phyloP scores from a whole-genome alignment of 2,797 vertebrate genomes.

The Cottoperca gobio region DNA sequence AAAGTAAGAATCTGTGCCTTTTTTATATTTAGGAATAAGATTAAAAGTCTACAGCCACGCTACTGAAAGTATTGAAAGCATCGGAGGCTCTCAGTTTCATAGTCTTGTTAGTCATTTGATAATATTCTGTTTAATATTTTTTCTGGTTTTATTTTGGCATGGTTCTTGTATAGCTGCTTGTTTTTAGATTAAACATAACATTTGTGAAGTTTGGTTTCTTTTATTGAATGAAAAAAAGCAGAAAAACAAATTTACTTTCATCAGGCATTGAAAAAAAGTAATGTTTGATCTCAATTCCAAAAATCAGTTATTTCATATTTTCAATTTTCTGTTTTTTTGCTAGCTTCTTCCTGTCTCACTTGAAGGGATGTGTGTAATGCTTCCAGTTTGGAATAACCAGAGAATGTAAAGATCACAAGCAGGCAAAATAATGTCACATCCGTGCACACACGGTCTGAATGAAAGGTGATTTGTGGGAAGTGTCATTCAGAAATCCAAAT shows the following conservation, averaged over 20 bases:
- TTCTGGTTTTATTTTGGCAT: no score
- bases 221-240: neutral
- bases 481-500: neutral
- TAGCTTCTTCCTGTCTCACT: neutral
- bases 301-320: neutral
- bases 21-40: no score
- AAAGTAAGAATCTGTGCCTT: neutral
- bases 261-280: neutral
- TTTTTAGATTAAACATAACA: neutral
- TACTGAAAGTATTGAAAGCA: no score
- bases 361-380: neutral
- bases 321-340: no score
- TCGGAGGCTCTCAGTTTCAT: no score
- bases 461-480: neutral
- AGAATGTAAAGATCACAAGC: neutral
- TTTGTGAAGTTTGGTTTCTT: neutral
- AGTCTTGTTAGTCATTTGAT: no score
- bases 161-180: no score
- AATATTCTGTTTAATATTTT: no score
- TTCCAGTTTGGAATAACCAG: slow-evolving; percentile 8
- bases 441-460: neutral
- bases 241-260: neutral
- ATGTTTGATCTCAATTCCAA: neutral
- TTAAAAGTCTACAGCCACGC: neutral
- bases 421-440: neutral